Conservation (phyloP, 2,888 invertebrate species). For the Oxycera nigricornis region DNA sequence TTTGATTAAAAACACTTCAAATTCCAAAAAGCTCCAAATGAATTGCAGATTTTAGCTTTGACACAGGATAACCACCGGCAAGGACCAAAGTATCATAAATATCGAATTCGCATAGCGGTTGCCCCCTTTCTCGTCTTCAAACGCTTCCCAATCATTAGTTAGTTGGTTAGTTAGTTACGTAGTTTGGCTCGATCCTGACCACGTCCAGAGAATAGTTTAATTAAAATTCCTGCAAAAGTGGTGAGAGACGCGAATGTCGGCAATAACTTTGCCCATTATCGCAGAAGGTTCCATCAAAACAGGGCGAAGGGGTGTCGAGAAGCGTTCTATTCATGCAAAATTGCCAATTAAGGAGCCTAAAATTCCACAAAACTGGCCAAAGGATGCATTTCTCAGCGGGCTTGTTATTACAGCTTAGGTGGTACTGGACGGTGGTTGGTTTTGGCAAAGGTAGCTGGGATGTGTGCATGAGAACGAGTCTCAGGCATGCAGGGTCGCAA, state of each 20-base stretch:
- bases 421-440: background rate
- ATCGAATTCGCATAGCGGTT: slow-evolving; percentile 11
- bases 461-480: background rate
- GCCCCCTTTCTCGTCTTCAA: too few species aligned
- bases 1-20: slow-evolving; percentile 35
- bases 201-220: slow-evolving; percentile 37
- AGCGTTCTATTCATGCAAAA: slow-evolving; percentile 35
- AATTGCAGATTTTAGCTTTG: slow-evolving; percentile 9
- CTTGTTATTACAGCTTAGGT: slow-evolving; percentile 13
- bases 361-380: slow-evolving; percentile 38
- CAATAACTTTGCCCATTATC: slow-evolving; percentile 31
- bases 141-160: slow-evolving; percentile 28
- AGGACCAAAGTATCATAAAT: slow-evolving; percentile 33
- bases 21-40: slow-evolving; percentile 22
- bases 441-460: background rate
- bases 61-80: slow-evolving; percentile 15
- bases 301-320: too few species aligned
- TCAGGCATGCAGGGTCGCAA: background rate
- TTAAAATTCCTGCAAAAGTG: slow-evolving; percentile 35
- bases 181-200: background rate
- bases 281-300: background rate
- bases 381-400: slow-evolving; percentile 37
- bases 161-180: too few species aligned
- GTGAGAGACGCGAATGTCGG: slow-evolving; percentile 31
- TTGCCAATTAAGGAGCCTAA: slow-evolving; percentile 41